Base-by-base conservation (phyloP, 2,888 invertebrate genomes). In the Spodoptera exigua region DNA sequence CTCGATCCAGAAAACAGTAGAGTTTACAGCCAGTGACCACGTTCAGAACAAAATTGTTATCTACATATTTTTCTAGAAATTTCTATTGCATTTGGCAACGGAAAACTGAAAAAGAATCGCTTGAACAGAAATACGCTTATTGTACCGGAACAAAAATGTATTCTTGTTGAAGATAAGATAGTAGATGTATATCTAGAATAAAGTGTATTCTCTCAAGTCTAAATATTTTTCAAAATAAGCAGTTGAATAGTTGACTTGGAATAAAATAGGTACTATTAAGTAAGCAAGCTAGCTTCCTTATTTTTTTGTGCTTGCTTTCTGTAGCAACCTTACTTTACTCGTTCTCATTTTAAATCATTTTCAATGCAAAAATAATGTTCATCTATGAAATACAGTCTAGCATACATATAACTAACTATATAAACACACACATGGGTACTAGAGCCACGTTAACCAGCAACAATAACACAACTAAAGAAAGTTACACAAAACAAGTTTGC, bases 81-180 rank as follows among this genome's bases (percentile, higher is more conserved):
- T 13, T 13, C 53, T 54, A 68, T 64, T 70, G 62, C 66, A 66
- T 71, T 70, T 61, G 71, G 49, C 65, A 64, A 44, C 40, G 27
- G 60, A 44, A 27, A 57, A 49, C 37, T 5, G 37, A 37, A 37
- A 54, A 51, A 60, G 40, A 21, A 60, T 47, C 17, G 40, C 37
- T 70, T 44, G 14, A 60, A 40, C 41, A 59, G 12, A 47, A 68
- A 54, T 13, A 47, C 12, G 16, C 46, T 43, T 44, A 55, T 60
- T 70, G 44, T 44, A 44, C 53, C 13, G n/a, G 39, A 59, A 55
- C 60, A 52, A 47, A 59, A 60, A 47, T 59, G 47, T 60, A 32
- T 40, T 64, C n/a, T 40, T 35, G 41, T 44, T 52, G 53, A 40
- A 54, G 37, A 67, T 40, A 46, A 35, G 11, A 56, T 47, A 69